Evolutionary conservation across 2,888 invertebrate genomes (phyloP).

Genomic region (Troilus luridus): DNA sequence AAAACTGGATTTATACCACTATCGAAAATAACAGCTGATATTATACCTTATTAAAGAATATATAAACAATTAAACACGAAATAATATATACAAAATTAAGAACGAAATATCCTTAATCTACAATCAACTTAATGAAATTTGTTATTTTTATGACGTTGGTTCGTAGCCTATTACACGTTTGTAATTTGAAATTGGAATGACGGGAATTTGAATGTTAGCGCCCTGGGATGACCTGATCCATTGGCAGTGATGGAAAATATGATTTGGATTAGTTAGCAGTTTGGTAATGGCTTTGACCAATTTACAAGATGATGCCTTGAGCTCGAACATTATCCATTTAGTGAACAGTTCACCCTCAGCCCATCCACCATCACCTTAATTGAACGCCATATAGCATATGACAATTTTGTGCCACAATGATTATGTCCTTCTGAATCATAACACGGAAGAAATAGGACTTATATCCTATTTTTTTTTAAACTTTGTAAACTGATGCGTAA

Average conservation of each 20-base stretch:
- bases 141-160: too few species aligned
- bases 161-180: too few species aligned
- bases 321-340: neutral
- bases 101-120: too few species aligned
- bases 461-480: too few species aligned
- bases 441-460: neutral
- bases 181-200: neutral
- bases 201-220: neutral
- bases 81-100: too few species aligned
- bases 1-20: too few species aligned
- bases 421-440: neutral
- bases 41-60: too few species aligned
- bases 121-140: too few species aligned
- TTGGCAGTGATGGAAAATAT: neutral
- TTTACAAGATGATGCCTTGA: neutral
- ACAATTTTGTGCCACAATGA: neutral
- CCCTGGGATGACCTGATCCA: neutral
- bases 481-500: too few species aligned
- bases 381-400: neutral
- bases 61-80: too few species aligned
- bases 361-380: neutral
- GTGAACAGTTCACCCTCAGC: neutral
- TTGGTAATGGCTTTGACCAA: conserved; percentile 16
- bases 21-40: too few species aligned
- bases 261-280: conserved; percentile 13